Conservation (phyloP, 1,140 invertebrate genomes). For the Archegozetes longisetosus region DNA sequence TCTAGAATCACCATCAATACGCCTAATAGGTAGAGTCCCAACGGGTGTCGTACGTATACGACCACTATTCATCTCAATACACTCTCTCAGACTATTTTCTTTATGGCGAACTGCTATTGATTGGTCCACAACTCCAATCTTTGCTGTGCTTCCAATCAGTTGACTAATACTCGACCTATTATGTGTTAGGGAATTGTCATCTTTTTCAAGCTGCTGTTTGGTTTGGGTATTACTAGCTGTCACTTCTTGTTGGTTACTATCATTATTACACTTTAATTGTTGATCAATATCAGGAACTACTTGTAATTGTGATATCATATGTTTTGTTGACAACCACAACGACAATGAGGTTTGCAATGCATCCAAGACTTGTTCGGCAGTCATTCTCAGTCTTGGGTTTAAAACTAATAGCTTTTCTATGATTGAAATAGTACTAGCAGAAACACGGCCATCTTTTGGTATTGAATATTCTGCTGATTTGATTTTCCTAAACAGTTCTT, state of each 20-base stretch:
- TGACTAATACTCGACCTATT: too few species aligned
- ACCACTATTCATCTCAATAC: background rate
- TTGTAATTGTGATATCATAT: slow-evolving; percentile 23
- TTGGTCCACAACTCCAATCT: background rate
- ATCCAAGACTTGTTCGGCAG: slow-evolving; percentile 41
- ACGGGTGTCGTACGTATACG: background rate
- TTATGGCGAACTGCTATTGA: background rate
- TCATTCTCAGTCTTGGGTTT: slow-evolving; percentile 39
- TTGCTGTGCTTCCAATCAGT: too few species aligned
- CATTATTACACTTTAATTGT: slow-evolving; percentile 14
- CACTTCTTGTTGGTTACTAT: background rate
- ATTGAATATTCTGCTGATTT: slow-evolving; percentile 47
- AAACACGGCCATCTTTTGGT: slow-evolving; percentile 40
- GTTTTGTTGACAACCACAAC: slow-evolving; percentile 26
- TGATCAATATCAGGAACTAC: slow-evolving; percentile 27
- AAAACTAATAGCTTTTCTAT: slow-evolving; percentile 41
- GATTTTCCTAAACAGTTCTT: slow-evolving; percentile 62
- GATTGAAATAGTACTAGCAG: slow-evolving; percentile 37
- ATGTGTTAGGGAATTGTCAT: too few species aligned
- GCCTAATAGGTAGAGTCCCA: slow-evolving; percentile 10
- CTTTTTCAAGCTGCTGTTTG: background rate
- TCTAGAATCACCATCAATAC: slow-evolving; percentile 20
- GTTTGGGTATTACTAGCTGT: background rate
- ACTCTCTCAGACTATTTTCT: too few species aligned
- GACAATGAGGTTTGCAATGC: slow-evolving; percentile 34